A percentile compares a stretch with the other conserved stretches of the same genome.
Conservation (phyloP, 2,888 invertebrate species). For the Chirona hameri region DNA sequence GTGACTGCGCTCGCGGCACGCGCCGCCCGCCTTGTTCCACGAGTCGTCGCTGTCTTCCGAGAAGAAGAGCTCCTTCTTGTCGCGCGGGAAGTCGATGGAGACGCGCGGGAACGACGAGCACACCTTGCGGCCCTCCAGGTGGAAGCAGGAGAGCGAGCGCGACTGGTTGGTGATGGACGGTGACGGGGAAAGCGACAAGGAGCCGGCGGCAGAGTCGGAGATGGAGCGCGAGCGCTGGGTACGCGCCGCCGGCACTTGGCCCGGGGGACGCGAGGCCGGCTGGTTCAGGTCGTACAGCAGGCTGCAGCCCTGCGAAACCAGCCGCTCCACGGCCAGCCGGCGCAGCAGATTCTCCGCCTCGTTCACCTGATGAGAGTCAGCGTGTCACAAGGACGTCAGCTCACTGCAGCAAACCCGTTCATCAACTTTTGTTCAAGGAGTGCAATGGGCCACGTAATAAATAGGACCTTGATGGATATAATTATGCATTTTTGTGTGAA, state of each 20-base stretch:
- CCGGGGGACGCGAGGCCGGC: conserved; percentile 80
- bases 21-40: conserved; percentile 13
- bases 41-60: conserved; percentile 24
- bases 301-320: conserved; percentile 92
- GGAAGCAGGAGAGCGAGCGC: conserved; percentile 29
- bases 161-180: conserved; percentile 22
- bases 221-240: conserved; percentile 11
- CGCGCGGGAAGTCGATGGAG: conserved; percentile 30
- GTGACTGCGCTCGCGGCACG: neutral
- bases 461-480: too few species aligned
- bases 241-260: conserved; percentile 48
- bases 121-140: neutral
- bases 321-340: conserved; percentile 83
- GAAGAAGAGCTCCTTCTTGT: neutral
- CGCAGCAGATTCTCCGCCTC: conserved; percentile 88
- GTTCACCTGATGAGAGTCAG: conserved; percentile 60
- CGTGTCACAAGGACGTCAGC: neutral
- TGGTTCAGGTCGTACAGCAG: conserved; percentile 88
- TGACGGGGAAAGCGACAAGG: neutral
- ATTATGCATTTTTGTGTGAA: too few species aligned
- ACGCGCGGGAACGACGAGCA: conserved; percentile 12
- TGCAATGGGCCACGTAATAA: too few species aligned
- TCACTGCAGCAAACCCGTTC: too few species aligned
- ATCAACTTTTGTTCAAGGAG: too few species aligned
- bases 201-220: conserved; percentile 12